These are phyloP conservation scores for Tridacna gigas DNA, from an alignment of 2,888 invertebrate genomes.

Conservation along the genomic window DNA sequence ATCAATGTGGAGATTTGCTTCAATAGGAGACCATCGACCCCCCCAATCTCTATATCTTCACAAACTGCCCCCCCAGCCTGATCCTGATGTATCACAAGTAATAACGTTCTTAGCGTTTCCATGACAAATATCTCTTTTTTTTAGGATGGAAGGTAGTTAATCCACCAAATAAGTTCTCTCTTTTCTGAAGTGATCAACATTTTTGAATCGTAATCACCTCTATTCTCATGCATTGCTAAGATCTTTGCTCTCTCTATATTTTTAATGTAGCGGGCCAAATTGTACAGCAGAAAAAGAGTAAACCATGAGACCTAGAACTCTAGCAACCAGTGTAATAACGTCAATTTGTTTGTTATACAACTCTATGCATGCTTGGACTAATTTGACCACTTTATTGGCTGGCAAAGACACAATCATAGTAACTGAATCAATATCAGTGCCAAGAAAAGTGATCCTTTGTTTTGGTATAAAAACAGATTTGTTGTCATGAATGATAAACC, in stretches of 20 bases:
- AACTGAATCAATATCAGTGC: constrained; percentile 51
- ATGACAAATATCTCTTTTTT: constrained; percentile 19
- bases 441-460: constrained; percentile 36
- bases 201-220: constrained; percentile 1
- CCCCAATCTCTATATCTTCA: background rate
- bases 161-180: constrained; percentile 16
- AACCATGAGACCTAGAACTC: too few relatives aligned
- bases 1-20: too few relatives aligned
- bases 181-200: background rate
- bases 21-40: constrained; percentile 11
- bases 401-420: constrained; percentile 55
- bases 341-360: too few relatives aligned
- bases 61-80: background rate
- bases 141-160: background rate
- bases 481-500: constrained; percentile 22
- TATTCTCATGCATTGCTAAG: background rate
- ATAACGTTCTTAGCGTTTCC: constrained; percentile 7
- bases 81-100: background rate
- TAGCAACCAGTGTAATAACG: too few relatives aligned
- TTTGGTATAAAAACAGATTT: constrained; percentile 43
- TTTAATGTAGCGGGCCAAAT: constrained; percentile 32
- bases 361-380: too few relatives aligned
- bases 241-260: constrained; percentile 26
- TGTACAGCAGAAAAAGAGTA: too few relatives aligned
- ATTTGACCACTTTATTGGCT: constrained; percentile 33